These are phyloP conservation scores for Cryptoblepharus egeriae DNA, from an alignment of 2,797 vertebrate genomes.

Conservation along the genomic window DNA sequence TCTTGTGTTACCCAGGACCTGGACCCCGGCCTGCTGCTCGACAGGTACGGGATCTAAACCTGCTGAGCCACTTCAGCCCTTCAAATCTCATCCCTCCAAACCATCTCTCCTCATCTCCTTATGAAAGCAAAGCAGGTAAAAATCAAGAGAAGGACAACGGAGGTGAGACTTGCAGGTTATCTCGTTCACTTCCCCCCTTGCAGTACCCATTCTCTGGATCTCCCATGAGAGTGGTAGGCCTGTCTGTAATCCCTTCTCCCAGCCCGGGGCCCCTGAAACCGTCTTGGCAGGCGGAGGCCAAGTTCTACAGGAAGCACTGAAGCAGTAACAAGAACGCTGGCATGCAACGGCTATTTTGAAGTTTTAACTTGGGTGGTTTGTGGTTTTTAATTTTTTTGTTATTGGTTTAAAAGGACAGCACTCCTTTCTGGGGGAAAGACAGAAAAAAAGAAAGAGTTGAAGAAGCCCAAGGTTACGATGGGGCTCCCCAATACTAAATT, in stretches of 20 bases:
- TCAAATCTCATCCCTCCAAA: not conserved
- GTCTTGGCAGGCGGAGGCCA: not conserved
- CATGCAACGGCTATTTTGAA: slow-evolving; percentile 32
- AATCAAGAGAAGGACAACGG: not conserved
- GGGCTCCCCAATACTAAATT: not conserved
- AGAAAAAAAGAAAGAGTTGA: not conserved
- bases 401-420: not conserved
- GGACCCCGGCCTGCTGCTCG: no score
- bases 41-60: no score
- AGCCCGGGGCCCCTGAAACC: not conserved
- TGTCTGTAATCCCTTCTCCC: not conserved
- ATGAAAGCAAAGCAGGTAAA: not conserved
- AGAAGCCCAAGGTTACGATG: no score
- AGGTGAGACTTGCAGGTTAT: not conserved
- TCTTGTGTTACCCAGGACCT: no score
- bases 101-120: not conserved
- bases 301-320: slow-evolving; percentile 42
- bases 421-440: fast-evolving
- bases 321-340: not conserved
- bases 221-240: not conserved
- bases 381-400: not conserved
- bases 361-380: slow-evolving; percentile 27
- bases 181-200: not conserved
- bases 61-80: no score
- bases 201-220: not conserved